Base-by-base conservation (phyloP, 2,797 vertebrate species). In the Knipowitschia caucasica region DNA sequence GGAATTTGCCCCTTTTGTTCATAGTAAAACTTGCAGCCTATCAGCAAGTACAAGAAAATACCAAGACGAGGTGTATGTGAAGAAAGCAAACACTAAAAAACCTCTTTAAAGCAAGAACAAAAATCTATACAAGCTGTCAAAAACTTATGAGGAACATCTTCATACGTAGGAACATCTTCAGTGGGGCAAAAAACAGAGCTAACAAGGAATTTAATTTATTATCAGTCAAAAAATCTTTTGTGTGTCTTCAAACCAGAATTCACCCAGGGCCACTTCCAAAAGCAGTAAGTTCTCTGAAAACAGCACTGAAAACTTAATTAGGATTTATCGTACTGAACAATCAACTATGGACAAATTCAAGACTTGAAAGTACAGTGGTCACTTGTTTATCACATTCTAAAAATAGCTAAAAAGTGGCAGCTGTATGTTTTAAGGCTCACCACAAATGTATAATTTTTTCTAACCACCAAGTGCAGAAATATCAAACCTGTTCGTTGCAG, bases 1-100 rank as follows among this genome's bases (percentile, higher is more conserved):
- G 53, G 49, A 46, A 69, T 59, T 38, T 57, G 39, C 52, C 23
- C 21, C 17, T 61, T 43, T 36, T 11, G 7, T 70, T 60, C 59
- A 65, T 34, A 12, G 10, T 40, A 26, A 21, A 61, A 55, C 12
- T n/a, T 1, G 21, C 12, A 50, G 23, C 21, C 34, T 26, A 5
- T 24, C 25, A 5, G 31, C 39, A 33, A n/a, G n/a, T n/a, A 53
- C 44, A 12, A 34, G 9, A 23, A 42, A 20, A 3, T n/a, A 1
- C 39, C 4, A 23, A 24, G 24, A 42, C 4, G 2, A 42, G 58
- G 61, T 57, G n/a, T n/a, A n/a, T n/a, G n/a, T n/a, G n/a, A n/a
- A n/a, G n/a, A n/a, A n/a, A n/a, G n/a, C n/a, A n/a, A n/a, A n/a
- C n/a, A n/a, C n/a, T n/a, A n/a, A n/a, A n/a, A n/a, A n/a, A n/a